Percentiles rank a stretch among this genome's conserved stretches.
Evolutionary conservation across 2,113 vertebrate genomes (phyloP).

Genomic region (Bubo bubo): DNA sequence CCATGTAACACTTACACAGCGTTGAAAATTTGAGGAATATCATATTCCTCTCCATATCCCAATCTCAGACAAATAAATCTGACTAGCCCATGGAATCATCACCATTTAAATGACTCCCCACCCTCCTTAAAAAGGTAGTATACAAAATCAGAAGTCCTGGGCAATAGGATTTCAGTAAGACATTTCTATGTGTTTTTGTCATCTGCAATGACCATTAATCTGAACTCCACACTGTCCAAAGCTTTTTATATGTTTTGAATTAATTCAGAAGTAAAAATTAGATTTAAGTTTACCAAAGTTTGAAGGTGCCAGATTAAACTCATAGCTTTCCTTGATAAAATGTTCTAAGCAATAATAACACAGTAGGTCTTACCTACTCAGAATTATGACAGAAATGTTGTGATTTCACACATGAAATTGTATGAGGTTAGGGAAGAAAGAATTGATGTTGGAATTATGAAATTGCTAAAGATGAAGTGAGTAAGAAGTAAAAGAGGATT

Average conservation of each 20-base stretch:
- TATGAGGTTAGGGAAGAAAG: background rate
- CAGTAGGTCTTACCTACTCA: background rate
- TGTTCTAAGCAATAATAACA: background rate
- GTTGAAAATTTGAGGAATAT: background rate
- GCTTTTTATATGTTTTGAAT: background rate
- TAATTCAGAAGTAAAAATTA: background rate
- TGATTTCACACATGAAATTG: background rate
- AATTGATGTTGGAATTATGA: background rate
- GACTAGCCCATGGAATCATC: background rate
- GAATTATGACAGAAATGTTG: background rate
- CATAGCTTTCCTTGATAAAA: background rate
- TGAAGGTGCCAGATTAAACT: background rate
- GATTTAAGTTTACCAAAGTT: background rate
- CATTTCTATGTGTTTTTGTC: background rate
- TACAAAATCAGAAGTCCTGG: background rate
- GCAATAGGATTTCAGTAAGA: background rate
- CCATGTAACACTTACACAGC: background rate
- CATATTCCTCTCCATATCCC: background rate
- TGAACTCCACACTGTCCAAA: background rate
- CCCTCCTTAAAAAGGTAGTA: fast-evolving
- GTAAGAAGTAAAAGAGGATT: background rate
- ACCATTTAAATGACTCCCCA: background rate
- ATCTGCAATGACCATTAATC: background rate
- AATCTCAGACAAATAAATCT: background rate
- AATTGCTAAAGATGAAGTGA: background rate